Evolutionary conservation across 2,797 vertebrate species (phyloP), one percentile per base, ranked within the genome.

Genomic region (Hydrolagus colliei): DNA sequence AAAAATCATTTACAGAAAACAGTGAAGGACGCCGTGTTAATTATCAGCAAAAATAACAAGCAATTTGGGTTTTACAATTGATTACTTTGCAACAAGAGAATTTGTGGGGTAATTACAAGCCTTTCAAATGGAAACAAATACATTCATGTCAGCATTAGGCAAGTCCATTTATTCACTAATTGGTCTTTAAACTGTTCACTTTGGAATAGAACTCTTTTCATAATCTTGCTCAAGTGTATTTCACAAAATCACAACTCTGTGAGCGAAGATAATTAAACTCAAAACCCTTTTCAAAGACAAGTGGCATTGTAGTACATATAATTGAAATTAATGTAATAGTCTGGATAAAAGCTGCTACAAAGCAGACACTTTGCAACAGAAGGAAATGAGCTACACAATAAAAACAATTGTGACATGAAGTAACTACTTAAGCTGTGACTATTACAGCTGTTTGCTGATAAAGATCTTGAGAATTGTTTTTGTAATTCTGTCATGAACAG

Each of bases 121-220:
- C 65, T 84, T 84, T 84, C 79, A 84, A 10, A 84, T 84, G 79
- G 79, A 84, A 84, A 84, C 65, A 41, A 84, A 35, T 84, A 20
- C 79, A 84, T 84, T 84, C 62, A 68, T 84, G 79, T 84, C 71
- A 84, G 79, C 79, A 84, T 84, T 84, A 84, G 71, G 79, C 65
- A 27, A 84, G 32, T 67, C 79, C 79, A 84, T 68, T 84, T 84
- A 84, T 52, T 84, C 79, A 84, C 79, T 68, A 84, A 84, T 84
- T 84, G 79, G 79, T 84, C 65, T 84, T 84, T 84, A 84, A 84
- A 84, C 79, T 84, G 79, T 84, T 84, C 79, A 84, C 65, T 84
- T 84, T 84, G 65, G 79, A 84, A 84, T 84, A 84, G 71, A 84
- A 68, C 79, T 68, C 79, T 84, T 84, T 84, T 71, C 79, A 84